Conservation (phyloP, 2,113 vertebrate species). For the Sisor rabdophorus region DNA sequence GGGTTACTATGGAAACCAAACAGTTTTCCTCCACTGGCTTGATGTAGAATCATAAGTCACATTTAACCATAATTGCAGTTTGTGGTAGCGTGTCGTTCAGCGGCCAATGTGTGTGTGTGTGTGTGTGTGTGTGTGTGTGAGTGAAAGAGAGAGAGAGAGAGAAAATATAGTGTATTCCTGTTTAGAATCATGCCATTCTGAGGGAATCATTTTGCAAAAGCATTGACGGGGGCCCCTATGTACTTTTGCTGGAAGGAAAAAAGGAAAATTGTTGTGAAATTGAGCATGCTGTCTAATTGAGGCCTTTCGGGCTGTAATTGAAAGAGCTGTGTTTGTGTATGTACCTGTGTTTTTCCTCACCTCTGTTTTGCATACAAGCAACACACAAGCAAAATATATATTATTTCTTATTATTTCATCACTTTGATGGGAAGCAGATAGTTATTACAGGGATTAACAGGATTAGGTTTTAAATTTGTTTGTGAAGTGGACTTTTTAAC, state of each 20-base stretch:
- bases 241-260: neutral
- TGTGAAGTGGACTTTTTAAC: neutral
- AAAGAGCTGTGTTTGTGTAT: conserved; percentile 17
- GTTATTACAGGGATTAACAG: neutral
- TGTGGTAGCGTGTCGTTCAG: conserved; percentile 55
- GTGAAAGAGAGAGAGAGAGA: neutral
- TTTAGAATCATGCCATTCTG: conserved; percentile 18
- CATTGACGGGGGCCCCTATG: conserved; percentile 8
- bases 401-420: neutral
- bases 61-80: conserved; percentile 58
- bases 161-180: neutral
- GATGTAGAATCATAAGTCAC: conserved; percentile 54
- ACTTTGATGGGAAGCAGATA: neutral
- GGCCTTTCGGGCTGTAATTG: conserved; percentile 8
- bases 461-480: neutral
- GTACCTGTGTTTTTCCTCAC: neutral
- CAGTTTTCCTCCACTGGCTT: conserved; percentile 44
- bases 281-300: conserved; percentile 18
- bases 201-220: conserved; percentile 1
- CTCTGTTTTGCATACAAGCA: neutral
- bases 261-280: conserved; percentile 26
- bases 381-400: neutral
- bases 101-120: conserved; percentile 49
- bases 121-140: conserved; percentile 18
- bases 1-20: conserved; percentile 43